phyloP scores from a whole-genome alignment of 2,888 invertebrate species.

The Sarcophaga rosellei region DNA sequence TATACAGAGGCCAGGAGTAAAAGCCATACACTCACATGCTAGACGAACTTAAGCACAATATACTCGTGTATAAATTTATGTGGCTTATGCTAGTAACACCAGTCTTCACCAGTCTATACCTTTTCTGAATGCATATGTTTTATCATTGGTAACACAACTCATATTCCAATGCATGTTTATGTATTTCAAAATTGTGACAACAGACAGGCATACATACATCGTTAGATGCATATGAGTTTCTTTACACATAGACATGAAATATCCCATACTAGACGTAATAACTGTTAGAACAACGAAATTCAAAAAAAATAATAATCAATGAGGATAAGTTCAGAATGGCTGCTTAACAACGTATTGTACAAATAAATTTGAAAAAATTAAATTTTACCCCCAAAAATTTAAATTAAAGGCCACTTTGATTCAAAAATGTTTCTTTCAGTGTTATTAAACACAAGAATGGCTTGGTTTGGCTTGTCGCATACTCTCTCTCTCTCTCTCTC shows the following conservation, averaged over 20 bases:
- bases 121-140: background rate
- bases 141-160: background rate
- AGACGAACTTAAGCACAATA: background rate
- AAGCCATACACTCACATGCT: background rate
- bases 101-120: background rate
- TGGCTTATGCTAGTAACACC: background rate
- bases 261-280: no score
- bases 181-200: background rate
- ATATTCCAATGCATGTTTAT: background rate
- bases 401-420: no score
- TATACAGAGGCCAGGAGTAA: background rate
- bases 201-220: background rate
- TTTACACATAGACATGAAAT: no score
- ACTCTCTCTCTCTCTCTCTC: no score
- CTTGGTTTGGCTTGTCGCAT: no score
- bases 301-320: no score
- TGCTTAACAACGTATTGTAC: no score
- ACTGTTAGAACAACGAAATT: background rate
- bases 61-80: background rate
- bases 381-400: no score
- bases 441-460: no score
- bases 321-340: no score
- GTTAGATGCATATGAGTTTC: background rate
- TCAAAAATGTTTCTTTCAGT: no score
- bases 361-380: no score